Conservation (phyloP, 2,113 vertebrate genomes). For the Isichthys henryi region DNA sequence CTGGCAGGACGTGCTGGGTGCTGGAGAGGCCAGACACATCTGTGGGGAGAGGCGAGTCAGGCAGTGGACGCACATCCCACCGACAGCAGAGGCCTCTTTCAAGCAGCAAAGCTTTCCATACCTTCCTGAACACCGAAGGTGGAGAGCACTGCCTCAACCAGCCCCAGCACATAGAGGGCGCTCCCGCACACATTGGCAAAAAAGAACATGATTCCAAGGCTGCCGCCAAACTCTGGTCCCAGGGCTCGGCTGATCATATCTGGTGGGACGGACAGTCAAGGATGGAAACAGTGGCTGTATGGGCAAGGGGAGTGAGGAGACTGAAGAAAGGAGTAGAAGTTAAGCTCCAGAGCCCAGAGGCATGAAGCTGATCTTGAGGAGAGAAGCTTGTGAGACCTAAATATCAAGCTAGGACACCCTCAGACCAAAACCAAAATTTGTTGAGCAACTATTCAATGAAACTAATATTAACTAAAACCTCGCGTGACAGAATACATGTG, state of each 20-base stretch:
- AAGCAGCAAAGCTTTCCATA: slow-evolving; percentile 32
- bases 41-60: slow-evolving; percentile 22
- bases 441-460: neutral
- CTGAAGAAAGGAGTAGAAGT: too few species aligned
- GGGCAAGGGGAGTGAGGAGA: neutral
- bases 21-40: slow-evolving; percentile 18
- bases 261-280: slow-evolving; percentile 46
- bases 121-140: slow-evolving; percentile 69
- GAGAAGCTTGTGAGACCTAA: neutral
- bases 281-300: neutral
- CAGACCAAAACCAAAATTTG: neutral
- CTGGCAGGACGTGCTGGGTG: slow-evolving; percentile 57
- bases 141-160: slow-evolving; percentile 76
- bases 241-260: slow-evolving; percentile 90
- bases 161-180: slow-evolving; percentile 75
- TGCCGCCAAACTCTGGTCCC: slow-evolving; percentile 83
- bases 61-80: neutral
- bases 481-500: neutral
- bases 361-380: neutral
- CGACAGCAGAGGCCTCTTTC: neutral
- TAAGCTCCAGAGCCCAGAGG: neutral
- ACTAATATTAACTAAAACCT: neutral
- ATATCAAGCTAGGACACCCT: neutral
- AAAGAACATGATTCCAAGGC: slow-evolving; percentile 89
- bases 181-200: slow-evolving; percentile 81